phyloP scores from a whole-genome alignment of 2,888 invertebrate genomes.

The Erebia ligea region DNA sequence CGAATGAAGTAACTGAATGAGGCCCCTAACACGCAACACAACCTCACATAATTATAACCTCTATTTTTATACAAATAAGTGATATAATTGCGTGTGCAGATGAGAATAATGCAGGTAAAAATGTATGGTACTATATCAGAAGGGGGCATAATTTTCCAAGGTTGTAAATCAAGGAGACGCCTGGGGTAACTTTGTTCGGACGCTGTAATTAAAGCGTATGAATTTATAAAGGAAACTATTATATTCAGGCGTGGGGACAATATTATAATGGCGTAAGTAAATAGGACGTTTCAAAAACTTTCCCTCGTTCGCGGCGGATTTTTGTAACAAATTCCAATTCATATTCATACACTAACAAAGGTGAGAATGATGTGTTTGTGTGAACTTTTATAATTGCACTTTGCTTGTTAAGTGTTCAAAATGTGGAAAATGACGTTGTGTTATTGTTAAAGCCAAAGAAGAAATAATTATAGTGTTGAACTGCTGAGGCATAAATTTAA shows the following conservation, averaged over 20 bases:
- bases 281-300: constrained; percentile 23
- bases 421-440: constrained; percentile 18
- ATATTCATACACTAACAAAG: not conserved
- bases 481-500: too few relatives aligned
- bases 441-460: not conserved
- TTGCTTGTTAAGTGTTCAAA: constrained; percentile 13
- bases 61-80: not conserved
- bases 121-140: constrained; percentile 66
- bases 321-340: constrained; percentile 10
- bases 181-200: constrained; percentile 34
- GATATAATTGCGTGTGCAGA: constrained; percentile 8
- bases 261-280: constrained; percentile 28
- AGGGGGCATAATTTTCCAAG: constrained; percentile 64
- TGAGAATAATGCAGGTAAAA: constrained; percentile 61
- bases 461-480: not conserved
- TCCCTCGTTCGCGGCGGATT: constrained; percentile 20
- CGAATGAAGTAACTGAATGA: constrained; percentile 17
- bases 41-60: constrained; percentile 11
- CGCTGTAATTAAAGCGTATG: constrained; percentile 45
- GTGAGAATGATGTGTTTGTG: constrained; percentile 8
- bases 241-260: constrained; percentile 42
- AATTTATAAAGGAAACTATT: constrained; percentile 46
- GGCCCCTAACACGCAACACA: constrained; percentile 9
- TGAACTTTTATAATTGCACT: constrained; percentile 16
- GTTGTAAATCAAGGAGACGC: constrained; percentile 54